Base-by-base conservation (phyloP, 53 echinoderm and acorn worm genomes). In the Echinarachnius parma region DNA sequence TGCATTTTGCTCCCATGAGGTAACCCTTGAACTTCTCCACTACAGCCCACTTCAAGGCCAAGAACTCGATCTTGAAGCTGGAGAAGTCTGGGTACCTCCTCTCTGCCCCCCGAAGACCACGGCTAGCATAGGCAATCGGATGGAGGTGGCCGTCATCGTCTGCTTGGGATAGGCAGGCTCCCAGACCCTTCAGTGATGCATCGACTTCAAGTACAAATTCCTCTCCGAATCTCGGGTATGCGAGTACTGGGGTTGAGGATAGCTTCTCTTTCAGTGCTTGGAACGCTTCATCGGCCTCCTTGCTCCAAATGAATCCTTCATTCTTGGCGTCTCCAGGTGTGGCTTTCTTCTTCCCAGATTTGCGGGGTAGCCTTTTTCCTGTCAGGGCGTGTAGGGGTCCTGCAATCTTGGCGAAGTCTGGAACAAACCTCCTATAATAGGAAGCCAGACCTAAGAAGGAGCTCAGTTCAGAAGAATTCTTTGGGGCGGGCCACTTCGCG, bases 381-480 rank as follows among this genome's bases (percentile, higher is more conserved):
- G 36, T 35, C 1, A 83, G 58, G 4, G 77, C 59, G 60, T 83
- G 77, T 0, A 83, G 50, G 11, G 83, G 83, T 2, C 23, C 64
- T 4, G 83, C 77, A 11, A 77, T 11, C 15, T 33, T 63, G 21
- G 83, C 54, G 44, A 77, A 83, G 2, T 49, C 49, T 20, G 77
- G 77, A 11, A 83, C 48, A 59, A 83, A 83, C 14, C 66, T 44
- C 20, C 83, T 15, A 31, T 76, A 83, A 31, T 77, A 83, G 1
- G 83, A 83, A 9, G 83, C 66, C 27, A 83, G 59, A 5, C 77
- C 83, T 3, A 83, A 47, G 36, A 83, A 83, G 5, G 77, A 83
- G 3, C 77, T 57, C 23, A 83, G 18, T 3, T 83, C 69, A 7
- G 47, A 32, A 21, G 50, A 42, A 48, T 31, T 58, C 19, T 66